Evolutionary conservation across 2,113 vertebrate species (phyloP).

Genomic region (Tauraco erythrolophus): DNA sequence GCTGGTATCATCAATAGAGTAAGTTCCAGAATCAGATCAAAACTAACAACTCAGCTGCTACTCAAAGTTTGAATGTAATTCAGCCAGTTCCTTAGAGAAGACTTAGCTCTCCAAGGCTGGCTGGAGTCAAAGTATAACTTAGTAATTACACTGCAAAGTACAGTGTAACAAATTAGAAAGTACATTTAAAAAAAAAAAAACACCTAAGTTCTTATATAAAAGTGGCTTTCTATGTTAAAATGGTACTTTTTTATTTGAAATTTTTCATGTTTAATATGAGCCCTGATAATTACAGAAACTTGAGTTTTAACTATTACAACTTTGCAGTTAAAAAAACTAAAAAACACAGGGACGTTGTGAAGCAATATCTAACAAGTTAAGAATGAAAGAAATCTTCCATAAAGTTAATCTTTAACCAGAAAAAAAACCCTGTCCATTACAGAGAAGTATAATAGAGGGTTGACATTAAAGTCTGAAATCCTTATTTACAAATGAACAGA

Average conservation of each 20-base stretch:
- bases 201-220: not conserved
- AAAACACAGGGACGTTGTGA: not conserved
- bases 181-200: not conserved
- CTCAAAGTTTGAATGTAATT: not conserved
- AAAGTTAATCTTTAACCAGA: not conserved
- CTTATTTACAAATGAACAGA: not conserved
- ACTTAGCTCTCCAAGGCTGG: not conserved
- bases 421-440: not conserved
- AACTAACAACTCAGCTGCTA: not conserved
- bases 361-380: not conserved
- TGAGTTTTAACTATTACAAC: not conserved
- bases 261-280: not conserved
- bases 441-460: not conserved
- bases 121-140: not conserved
- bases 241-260: not conserved
- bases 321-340: not conserved
- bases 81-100: not conserved
- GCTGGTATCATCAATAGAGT: not conserved
- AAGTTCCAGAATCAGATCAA: not conserved
- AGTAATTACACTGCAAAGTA: not conserved
- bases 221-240: not conserved
- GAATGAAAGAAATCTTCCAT: not conserved
- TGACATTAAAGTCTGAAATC: not conserved
- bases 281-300: not conserved
- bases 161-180: not conserved